These are phyloP conservation scores for Ornithoptera priamus DNA, from an alignment of 2,888 invertebrate species.

Conservation along the genomic window DNA sequence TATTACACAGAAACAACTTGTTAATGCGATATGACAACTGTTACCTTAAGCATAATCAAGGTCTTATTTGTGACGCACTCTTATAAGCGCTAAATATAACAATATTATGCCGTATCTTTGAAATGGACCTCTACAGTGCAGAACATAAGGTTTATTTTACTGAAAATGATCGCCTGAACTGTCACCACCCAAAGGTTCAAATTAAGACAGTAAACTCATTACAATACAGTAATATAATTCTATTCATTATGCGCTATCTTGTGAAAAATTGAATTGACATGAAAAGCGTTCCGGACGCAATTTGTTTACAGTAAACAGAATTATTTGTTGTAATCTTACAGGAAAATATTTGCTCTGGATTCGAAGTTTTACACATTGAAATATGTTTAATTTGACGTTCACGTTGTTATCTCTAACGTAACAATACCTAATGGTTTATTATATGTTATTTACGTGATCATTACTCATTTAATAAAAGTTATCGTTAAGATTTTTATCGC, in stretches of 20 bases:
- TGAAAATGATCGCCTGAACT: background rate
- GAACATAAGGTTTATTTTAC: conserved; percentile 12
- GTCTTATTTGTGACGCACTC: conserved; percentile 7
- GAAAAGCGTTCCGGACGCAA: background rate
- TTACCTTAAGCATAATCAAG: background rate
- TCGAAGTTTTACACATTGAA: background rate
- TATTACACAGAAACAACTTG: background rate
- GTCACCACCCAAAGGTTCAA: background rate
- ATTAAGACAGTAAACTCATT: conserved; percentile 6
- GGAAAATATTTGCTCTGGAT: background rate
- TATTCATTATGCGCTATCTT: conserved; percentile 3
- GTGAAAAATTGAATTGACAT: conserved; percentile 21
- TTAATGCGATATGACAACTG: background rate
- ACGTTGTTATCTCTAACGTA: background rate
- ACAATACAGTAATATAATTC: conserved; percentile 7
- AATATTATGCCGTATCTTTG: background rate
- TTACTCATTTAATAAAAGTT: too few relatives aligned
- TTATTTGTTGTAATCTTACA: background rate
- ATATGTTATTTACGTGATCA: too few relatives aligned
- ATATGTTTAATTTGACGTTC: too few relatives aligned
- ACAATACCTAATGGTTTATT: too few relatives aligned
- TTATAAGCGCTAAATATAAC: conserved; percentile 4
- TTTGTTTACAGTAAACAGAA: background rate
- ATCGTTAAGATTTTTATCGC: too few relatives aligned
- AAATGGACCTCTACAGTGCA: background rate